phyloP scores from a whole-genome alignment of 2,113 vertebrate species.

The Brienomyrus longianalis region DNA sequence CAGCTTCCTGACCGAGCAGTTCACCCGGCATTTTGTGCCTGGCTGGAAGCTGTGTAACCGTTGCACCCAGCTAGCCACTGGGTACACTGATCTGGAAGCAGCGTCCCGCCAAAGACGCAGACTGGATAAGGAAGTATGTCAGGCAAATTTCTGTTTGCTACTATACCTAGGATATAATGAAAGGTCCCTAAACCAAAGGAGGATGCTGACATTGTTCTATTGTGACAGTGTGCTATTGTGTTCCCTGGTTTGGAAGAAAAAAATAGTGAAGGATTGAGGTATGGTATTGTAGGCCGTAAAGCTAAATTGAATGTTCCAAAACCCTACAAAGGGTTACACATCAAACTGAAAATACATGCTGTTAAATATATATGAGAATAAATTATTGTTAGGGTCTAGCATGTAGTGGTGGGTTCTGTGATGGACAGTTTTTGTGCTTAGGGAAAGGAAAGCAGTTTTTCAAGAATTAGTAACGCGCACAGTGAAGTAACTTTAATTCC shows the following conservation, averaged over 20 bases:
- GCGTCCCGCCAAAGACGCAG: conserved; percentile 59
- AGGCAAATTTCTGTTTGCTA: not conserved
- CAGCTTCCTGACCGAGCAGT: conserved; percentile 62
- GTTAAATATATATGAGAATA: not conserved
- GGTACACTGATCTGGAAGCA: conserved; percentile 59
- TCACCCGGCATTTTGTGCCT: conserved; percentile 66
- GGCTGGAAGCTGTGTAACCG: conserved; percentile 71
- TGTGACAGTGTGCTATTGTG: not conserved
- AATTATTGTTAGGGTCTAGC: not conserved
- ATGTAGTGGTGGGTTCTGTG: not conserved
- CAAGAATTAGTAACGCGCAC: not conserved
- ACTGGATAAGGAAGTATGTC: conserved; percentile 62
- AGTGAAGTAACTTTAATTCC: not conserved
- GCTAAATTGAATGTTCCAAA: not conserved
- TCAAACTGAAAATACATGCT: not conserved
- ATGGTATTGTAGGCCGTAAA: not conserved
- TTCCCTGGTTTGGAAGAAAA: not conserved
- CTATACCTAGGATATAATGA: not conserved
- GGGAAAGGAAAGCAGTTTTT: not conserved
- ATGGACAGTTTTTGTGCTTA: not conserved
- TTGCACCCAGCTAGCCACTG: conserved; percentile 66
- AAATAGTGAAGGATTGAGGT: not conserved
- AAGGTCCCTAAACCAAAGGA: not conserved
- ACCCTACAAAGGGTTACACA: not conserved
- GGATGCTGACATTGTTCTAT: not conserved